Evolutionary conservation across 2,797 vertebrate genomes (phyloP), one percentile per base, ranked within the genome.

Genomic region (Siniperca obscura): DNA sequence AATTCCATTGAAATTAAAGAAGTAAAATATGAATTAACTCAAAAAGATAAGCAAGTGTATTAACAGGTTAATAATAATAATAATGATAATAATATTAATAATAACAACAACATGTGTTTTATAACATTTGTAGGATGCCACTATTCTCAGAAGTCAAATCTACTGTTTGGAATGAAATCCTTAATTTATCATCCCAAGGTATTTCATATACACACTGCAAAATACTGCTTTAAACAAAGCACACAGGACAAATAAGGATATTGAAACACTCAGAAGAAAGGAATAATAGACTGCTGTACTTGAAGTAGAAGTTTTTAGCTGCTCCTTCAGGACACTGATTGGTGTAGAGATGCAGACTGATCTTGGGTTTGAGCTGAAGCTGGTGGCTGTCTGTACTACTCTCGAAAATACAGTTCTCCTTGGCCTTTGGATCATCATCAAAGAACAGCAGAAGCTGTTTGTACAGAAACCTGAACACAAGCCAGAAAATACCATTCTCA

Each of bases 391-490:
- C 90, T 67, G 77, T 17, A 25, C 82, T 76, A 2, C 83, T 91
- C 90, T 95, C 87, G 27, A 95, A 95, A 84, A 96, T 91, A n/a
- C 94, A 93, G 46, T 13, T 76, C 59, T 94, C 86, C 68, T 89
- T 91, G 84, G 83, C 83, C 74, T 87, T 78, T 83, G 92, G 89
- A 83, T 95, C 91, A 2, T 83, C 78, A 61, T 94, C 93, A 80
- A 92, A 95, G 90, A 95, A 96, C 81, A 96, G 93, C 80, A 96
- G 67, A 48, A 96, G 93, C 88, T 96, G 95, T 86, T 96, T 96
- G 91, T 93, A 96, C 74, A 96, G 76, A 87, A 95, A 96, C 90
- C 96, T 96, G 90, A 86, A 86, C 34, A 85, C 12, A 70, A 85
- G 72, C 56, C 78, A 88, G 53, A 85, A 70, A 70, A 83, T 4